Evolutionary conservation across 2,888 invertebrate species (phyloP).

Genomic region (Protodeltote pygarga): DNA sequence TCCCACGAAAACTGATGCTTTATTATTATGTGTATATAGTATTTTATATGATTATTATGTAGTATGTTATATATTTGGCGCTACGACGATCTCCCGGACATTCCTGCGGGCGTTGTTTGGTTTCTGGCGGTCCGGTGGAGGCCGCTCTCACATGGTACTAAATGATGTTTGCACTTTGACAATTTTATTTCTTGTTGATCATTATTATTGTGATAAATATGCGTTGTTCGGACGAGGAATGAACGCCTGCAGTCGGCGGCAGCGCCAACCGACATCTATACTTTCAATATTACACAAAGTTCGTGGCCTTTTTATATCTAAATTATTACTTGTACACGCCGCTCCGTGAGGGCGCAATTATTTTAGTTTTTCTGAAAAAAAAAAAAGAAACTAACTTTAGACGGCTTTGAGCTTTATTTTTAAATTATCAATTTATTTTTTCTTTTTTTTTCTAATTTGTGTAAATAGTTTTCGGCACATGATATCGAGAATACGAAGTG

Average conservation of each 20-base stretch:
- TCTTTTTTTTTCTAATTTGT: slow-evolving; percentile 49
- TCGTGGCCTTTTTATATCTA: slow-evolving; percentile 68
- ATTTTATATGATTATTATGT: slow-evolving; percentile 67
- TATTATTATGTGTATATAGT: slow-evolving; percentile 70
- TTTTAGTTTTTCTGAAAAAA: slow-evolving; percentile 41
- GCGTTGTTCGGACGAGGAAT: slow-evolving; percentile 38
- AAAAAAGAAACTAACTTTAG: slow-evolving; percentile 56
- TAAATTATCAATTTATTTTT: slow-evolving; percentile 46
- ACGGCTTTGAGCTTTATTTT: slow-evolving; percentile 67
- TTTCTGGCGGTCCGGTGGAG: slow-evolving; percentile 8
- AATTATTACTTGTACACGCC: slow-evolving; percentile 53
- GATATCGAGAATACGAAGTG: slow-evolving; percentile 45
- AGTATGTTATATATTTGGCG: slow-evolving; percentile 57
- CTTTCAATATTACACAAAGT: slow-evolving; percentile 52
- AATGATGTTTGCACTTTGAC: slow-evolving; percentile 58
- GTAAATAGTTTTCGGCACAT: slow-evolving; percentile 58
- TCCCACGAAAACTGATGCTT: slow-evolving; percentile 49
- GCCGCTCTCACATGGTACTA: slow-evolving; percentile 47
- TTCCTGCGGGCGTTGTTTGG: slow-evolving; percentile 23
- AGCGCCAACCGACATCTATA: slow-evolving; percentile 20
- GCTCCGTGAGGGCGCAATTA: slow-evolving; percentile 41
- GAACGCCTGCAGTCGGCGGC: slow-evolving; percentile 22
- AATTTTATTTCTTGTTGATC: slow-evolving; percentile 63
- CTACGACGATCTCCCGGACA: slow-evolving; percentile 51
- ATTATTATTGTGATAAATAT: slow-evolving; percentile 55